Evolutionary conservation across 1,140 invertebrate species (phyloP).

Genomic region (Hyposmocoma kahamanoa): DNA sequence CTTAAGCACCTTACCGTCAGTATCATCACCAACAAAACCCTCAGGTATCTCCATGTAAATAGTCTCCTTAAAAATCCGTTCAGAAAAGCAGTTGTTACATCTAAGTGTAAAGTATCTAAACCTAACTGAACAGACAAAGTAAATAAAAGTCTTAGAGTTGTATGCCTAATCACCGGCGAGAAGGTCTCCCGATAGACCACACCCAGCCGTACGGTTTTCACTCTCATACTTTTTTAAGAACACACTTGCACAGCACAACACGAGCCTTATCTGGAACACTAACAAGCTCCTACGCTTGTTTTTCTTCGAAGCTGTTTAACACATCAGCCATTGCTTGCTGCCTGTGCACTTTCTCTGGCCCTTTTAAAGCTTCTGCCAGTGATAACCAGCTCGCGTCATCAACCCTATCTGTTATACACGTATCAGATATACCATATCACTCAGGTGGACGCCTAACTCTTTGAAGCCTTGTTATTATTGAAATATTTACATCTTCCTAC

Average conservation of each 20-base stretch:
- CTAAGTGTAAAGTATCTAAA: neutral
- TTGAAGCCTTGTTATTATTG: too few species aligned
- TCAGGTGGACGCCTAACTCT: too few species aligned
- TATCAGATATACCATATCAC: neutral
- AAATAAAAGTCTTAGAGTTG: conserved; percentile 4
- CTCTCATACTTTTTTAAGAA: conserved; percentile 19
- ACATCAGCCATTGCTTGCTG: conserved; percentile 15
- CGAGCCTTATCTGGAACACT: conserved; percentile 7
- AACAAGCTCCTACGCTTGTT: conserved; percentile 19
- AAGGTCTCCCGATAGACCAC: neutral
- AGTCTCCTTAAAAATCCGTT: too few species aligned
- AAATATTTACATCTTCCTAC: too few species aligned
- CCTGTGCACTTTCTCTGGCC: conserved; percentile 22
- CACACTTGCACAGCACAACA: conserved; percentile 26
- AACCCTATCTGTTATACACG: conserved; percentile 4
- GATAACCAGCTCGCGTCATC: conserved; percentile 1
- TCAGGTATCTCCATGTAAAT: too few species aligned
- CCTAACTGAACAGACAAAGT: conserved; percentile 1
- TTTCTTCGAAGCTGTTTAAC: conserved; percentile 24
- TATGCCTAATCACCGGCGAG: neutral
- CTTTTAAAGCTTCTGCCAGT: conserved; percentile 11
- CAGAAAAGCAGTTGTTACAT: conserved; percentile 3
- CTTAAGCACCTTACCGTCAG: too few species aligned
- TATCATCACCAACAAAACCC: too few species aligned
- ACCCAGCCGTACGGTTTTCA: conserved; percentile 13